These are phyloP conservation scores for Mythimna impura DNA, from an alignment of 2,888 invertebrate genomes.

Conservation along the genomic window DNA sequence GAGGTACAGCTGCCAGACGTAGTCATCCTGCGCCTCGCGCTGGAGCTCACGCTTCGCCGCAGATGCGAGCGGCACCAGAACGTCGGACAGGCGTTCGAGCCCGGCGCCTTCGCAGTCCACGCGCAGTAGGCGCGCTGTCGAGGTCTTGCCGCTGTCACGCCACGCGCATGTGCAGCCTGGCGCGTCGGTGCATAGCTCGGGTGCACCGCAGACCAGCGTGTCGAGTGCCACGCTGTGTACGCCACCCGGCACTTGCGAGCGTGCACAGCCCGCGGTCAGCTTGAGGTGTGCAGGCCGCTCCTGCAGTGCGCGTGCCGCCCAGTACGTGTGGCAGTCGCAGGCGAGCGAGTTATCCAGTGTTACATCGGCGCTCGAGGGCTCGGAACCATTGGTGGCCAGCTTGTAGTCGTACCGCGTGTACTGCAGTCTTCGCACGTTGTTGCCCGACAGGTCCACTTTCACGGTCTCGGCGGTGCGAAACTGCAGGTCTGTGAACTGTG, in stretches of 20 bases:
- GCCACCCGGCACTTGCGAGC: background rate
- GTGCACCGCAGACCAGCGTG: conserved; percentile 6
- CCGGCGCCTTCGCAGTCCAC: conserved; percentile 7
- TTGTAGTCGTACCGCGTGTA: conserved; percentile 37
- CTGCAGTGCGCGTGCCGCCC: conserved; percentile 50
- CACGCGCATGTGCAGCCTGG: conserved; percentile 8
- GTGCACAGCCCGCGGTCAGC: background rate
- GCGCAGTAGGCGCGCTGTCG: background rate
- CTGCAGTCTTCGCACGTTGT: conserved; percentile 29
- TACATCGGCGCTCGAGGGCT: conserved; percentile 4
- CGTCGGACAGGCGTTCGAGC: background rate
- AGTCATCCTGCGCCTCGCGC: background rate
- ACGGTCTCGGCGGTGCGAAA: conserved; percentile 19
- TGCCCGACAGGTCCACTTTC: conserved; percentile 24
- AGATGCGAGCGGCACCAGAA: background rate
- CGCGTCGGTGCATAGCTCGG: conserved; percentile 5
- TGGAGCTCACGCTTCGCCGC: background rate
- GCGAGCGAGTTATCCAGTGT: conserved; percentile 12
- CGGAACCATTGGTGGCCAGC: background rate
- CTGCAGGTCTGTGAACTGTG: conserved; percentile 52
- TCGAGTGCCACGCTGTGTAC: background rate
- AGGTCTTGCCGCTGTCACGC: background rate
- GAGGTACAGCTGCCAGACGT: conserved; percentile 45
- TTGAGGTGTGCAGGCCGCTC: conserved; percentile 17
- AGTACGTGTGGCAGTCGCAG: conserved; percentile 59